phyloP scores from a whole-genome alignment of 2,888 invertebrate genomes.

The Baronia brevicornis region DNA sequence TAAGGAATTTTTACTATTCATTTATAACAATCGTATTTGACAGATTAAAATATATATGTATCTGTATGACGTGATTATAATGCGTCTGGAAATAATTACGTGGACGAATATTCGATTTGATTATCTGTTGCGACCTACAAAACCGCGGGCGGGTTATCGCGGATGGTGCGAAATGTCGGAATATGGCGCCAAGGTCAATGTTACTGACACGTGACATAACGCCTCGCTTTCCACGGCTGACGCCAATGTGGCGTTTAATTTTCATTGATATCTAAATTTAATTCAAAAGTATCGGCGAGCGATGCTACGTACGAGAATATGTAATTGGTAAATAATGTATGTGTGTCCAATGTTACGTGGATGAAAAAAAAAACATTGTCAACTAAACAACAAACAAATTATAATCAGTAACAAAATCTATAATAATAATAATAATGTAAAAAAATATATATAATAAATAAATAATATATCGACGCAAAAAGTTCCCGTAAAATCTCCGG shows the following conservation, averaged over 20 bases:
- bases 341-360: no score
- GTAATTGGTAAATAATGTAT: no score
- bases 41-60: not conserved
- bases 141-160: constrained; percentile 25
- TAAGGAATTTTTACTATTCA: no score
- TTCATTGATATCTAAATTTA: constrained; percentile 1
- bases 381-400: no score
- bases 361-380: no score
- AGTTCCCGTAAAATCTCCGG: no score
- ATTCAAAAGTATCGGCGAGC: no score
- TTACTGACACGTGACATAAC: constrained; percentile 10
- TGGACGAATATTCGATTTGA: constrained; percentile 18
- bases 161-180: constrained; percentile 26
- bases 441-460: no score
- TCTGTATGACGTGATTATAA: not conserved
- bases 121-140: constrained; percentile 22
- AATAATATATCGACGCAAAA: no score
- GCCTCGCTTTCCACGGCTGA: not conserved
- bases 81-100: constrained; percentile 4
- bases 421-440: no score
- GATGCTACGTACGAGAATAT: no score
- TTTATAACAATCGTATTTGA: not conserved
- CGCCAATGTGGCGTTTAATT: constrained; percentile 1
- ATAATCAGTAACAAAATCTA: no score
- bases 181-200: constrained; percentile 32